A percentile compares a stretch with the other conserved stretches of the same genome.
These are phyloP conservation scores for Eupelmus urozonus DNA, from an alignment of 2,888 invertebrate species.

Conservation along the genomic window DNA sequence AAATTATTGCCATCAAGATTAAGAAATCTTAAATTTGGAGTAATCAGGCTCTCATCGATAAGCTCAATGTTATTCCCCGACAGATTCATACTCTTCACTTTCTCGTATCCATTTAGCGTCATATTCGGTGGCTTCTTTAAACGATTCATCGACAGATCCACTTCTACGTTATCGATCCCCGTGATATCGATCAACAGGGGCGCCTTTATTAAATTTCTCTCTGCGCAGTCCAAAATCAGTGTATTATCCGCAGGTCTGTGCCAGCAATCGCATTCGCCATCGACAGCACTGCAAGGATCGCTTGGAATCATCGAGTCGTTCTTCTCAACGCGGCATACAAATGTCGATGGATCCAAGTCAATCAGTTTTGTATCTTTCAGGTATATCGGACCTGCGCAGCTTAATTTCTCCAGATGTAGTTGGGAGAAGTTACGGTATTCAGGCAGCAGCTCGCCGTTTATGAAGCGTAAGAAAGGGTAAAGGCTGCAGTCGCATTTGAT, in stretches of 20 bases:
- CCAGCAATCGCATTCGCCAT: conserved; percentile 78
- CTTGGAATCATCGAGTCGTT: conserved; percentile 38
- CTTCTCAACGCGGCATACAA: conserved; percentile 76
- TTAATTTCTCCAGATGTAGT: conserved; percentile 75
- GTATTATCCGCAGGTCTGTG: conserved; percentile 77
- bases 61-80: conserved; percentile 78
- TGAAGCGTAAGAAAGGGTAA: conserved; percentile 79
- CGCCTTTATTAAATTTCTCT: conserved; percentile 76
- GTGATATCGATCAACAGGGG: conserved; percentile 74
- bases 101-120: conserved; percentile 76
- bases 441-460: conserved; percentile 77
- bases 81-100: conserved; percentile 78
- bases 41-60: conserved; percentile 75
- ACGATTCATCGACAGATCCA: conserved; percentile 77
- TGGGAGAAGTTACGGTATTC: no score
- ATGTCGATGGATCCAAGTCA: conserved; percentile 75
- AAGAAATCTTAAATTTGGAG: conserved; percentile 77
- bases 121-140: conserved; percentile 73
- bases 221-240: conserved; percentile 80
- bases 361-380: conserved; percentile 61
- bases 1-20: conserved; percentile 81
- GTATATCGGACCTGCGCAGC: conserved; percentile 76
- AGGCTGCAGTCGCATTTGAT: conserved; percentile 81
- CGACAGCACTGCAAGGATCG: conserved; percentile 43
- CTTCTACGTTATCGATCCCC: conserved; percentile 69